phyloP scores from a whole-genome alignment of 1,140 invertebrate genomes.

The Heterodera carotae region DNA sequence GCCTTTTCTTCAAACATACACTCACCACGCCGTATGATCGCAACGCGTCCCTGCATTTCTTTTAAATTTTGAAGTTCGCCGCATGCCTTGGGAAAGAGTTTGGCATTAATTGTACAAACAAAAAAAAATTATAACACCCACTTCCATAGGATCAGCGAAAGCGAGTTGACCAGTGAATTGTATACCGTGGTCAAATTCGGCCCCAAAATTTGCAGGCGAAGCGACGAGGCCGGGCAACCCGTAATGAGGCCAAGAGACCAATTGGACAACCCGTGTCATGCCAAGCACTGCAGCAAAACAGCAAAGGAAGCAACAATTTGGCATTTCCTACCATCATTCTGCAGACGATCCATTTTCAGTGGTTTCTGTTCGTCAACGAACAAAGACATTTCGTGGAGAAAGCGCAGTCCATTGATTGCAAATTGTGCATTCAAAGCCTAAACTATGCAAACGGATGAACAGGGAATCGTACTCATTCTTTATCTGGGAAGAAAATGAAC shows the following conservation, averaged over 20 bases:
- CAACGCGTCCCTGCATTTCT: constrained; percentile 76
- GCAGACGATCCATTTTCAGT: constrained; percentile 69
- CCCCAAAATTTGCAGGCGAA: constrained; percentile 88
- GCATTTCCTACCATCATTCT: constrained; percentile 29
- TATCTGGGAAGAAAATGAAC: too few relatives aligned
- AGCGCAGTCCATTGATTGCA: constrained; percentile 86
- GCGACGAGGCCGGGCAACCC: constrained; percentile 72
- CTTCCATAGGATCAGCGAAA: constrained; percentile 72
- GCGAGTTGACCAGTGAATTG: constrained; percentile 70
- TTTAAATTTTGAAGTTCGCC: constrained; percentile 72
- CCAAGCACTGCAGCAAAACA: constrained; percentile 27
- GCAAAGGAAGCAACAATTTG: not conserved
- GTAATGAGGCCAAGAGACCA: constrained; percentile 45
- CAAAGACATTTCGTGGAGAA: constrained; percentile 95
- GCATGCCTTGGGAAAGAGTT: constrained; percentile 71
- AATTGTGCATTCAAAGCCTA: constrained; percentile 81
- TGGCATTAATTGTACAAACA: too few relatives aligned
- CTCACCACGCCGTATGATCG: constrained; percentile 80
- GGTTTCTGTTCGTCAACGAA: not conserved
- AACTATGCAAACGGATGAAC: constrained; percentile 43
- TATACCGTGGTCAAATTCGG: constrained; percentile 70
- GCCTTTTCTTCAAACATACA: constrained; percentile 95
- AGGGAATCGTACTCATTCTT: too few relatives aligned
- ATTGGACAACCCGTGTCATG: constrained; percentile 44
- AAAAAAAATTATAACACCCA: not conserved